Percentiles rank a stretch among this genome's conserved stretches.
phyloP scores from a whole-genome alignment of 2,888 invertebrate species.

The Plutella xylostella region DNA sequence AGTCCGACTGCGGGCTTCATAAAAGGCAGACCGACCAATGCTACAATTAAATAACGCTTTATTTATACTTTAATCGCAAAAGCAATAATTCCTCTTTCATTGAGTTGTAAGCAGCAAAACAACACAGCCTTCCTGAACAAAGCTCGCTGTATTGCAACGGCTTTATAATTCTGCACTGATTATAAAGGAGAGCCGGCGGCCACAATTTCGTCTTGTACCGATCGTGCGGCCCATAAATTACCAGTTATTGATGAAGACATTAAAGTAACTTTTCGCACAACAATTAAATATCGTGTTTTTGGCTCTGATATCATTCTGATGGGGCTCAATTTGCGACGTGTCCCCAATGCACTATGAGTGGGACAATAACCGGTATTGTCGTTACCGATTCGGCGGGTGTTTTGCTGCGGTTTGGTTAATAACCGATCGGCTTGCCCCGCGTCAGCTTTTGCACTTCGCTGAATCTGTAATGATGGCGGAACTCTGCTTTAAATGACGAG shows the following conservation, averaged over 20 bases:
- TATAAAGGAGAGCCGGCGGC: slow-evolving; percentile 73
- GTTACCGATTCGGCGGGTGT: slow-evolving; percentile 38
- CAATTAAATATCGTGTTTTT: slow-evolving; percentile 36
- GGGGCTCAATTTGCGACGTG: slow-evolving; percentile 27
- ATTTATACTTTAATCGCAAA: slow-evolving; percentile 3
- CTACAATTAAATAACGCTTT: background rate
- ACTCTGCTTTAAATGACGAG: slow-evolving; percentile 34
- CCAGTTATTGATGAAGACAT: slow-evolving; percentile 71
- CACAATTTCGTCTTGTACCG: slow-evolving; percentile 69
- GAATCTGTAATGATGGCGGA: slow-evolving; percentile 43
- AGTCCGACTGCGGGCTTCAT: too few species aligned
- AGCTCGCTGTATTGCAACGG: slow-evolving; percentile 59
- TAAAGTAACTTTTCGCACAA: slow-evolving; percentile 51
- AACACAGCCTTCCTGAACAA: slow-evolving; percentile 20
- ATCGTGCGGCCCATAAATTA: slow-evolving; percentile 68
- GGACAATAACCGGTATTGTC: slow-evolving; percentile 25
- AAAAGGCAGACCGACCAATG: too few species aligned
- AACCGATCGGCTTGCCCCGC: slow-evolving; percentile 48
- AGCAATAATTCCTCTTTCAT: slow-evolving; percentile 22
- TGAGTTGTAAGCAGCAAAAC: slow-evolving; percentile 35
- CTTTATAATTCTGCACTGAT: slow-evolving; percentile 68
- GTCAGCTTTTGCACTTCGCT: slow-evolving; percentile 62
- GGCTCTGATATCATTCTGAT: slow-evolving; percentile 17
- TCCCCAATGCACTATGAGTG: slow-evolving; percentile 39
- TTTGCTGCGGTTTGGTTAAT: slow-evolving; percentile 45